Evolutionary conservation across 2,113 vertebrate species (phyloP).

Genomic region (Chaenogobius annularis): DNA sequence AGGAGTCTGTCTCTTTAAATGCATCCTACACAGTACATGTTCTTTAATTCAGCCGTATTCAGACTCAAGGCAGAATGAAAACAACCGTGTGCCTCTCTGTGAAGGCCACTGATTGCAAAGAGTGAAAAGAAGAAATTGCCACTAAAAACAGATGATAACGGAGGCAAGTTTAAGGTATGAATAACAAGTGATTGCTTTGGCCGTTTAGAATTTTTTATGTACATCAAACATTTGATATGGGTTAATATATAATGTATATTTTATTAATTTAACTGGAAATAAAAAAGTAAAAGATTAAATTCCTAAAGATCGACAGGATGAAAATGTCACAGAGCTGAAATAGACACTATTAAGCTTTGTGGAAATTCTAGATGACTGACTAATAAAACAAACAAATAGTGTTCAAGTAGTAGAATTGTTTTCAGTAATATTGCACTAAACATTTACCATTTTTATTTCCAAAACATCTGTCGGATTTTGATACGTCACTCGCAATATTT

Average conservation of each 20-base stretch:
- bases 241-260: neutral
- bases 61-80: neutral
- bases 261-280: neutral
- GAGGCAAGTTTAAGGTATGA: neutral
- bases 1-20: neutral
- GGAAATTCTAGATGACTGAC: too few species aligned
- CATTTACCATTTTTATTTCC: too few species aligned
- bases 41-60: neutral
- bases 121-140: neutral
- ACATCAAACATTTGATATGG: neutral
- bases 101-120: conserved; percentile 8
- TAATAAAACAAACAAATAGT: too few species aligned
- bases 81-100: neutral
- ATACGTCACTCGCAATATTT: too few species aligned
- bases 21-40: neutral
- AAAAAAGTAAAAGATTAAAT: neutral
- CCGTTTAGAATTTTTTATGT: neutral
- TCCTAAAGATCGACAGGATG: neutral
- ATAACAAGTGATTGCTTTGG: conserved; percentile 1
- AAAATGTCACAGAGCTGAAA: neutral
- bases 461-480: too few species aligned
- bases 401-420: too few species aligned
- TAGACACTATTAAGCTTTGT: neutral
- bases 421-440: too few species aligned
- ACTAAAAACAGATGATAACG: neutral